Conservation (phyloP, 30 jellyfish, hydroid and myxozoan genomes). For the Aurelia sp. region DNA sequence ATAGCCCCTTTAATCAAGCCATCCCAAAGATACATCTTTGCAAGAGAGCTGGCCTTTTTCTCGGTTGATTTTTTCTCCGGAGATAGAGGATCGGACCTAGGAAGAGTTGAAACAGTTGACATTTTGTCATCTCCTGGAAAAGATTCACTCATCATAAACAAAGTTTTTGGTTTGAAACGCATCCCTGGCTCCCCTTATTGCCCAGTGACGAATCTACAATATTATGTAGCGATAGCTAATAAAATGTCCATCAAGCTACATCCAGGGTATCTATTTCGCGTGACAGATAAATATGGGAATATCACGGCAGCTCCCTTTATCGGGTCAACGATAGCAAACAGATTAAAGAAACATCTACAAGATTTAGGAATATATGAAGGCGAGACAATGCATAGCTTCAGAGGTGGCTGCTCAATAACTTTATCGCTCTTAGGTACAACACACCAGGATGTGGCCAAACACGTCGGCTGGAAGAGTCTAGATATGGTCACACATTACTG, state of each 20-base stretch:
- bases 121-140: neutral
- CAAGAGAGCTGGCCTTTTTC: constrained; percentile 21
- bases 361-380: too few species aligned
- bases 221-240: neutral
- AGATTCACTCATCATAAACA: neutral
- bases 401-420: too few species aligned
- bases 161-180: neutral
- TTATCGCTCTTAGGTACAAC: too few species aligned
- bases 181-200: neutral
- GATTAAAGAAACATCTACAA: too few species aligned
- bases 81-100: constrained; percentile 23
- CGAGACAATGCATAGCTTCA: too few species aligned
- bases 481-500: too few species aligned
- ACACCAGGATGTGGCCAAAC: too few species aligned
- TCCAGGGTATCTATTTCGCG: constrained; percentile 13
- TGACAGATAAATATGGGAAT: neutral
- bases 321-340: too few species aligned
- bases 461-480: too few species aligned
- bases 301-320: neutral
- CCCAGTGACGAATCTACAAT: too few species aligned
- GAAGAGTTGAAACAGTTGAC: constrained; percentile 7
- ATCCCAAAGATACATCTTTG: neutral
- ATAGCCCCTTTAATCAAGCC: neutral
- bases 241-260: constrained; percentile 27
- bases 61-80: constrained; percentile 30